Evolutionary conservation across 2,797 vertebrate species (phyloP), one percentile per base, ranked within the genome.

Genomic region (Astyanax mexicanus): DNA sequence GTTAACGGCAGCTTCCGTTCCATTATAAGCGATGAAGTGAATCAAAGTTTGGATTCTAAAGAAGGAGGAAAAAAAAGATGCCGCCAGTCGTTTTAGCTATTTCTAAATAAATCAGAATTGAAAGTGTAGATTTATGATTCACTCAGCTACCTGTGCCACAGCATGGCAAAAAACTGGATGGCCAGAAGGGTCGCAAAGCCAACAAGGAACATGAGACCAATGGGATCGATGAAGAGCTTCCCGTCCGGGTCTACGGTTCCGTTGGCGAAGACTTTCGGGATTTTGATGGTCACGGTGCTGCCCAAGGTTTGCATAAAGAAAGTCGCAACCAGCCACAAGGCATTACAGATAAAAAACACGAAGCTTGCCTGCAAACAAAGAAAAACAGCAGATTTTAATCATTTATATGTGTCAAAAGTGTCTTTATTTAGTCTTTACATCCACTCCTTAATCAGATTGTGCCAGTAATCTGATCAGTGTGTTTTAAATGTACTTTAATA

Each of bases 261-360:
- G 57, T 76, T 10, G 25, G 81, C 0, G 35, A 80, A 86, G 6
- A 32, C 0, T 76, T 94, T 93, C 0, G 93, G 91, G 72, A 93
- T 91, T 78, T 72, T 83, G 78, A 95, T 94, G 83, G 87, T 93
- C 79, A 95, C 60, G 0, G 92, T 85, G 42, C 0, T 85, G 77
- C 93, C 93, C 47, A 94, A 92, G 66, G 88, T 82, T 84, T 95
- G 93, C 58, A 95, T 88, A 83, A 95, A 91, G 84, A 94, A 94
- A 17, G 93, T 95, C 1, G 93, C 92, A n/a, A 94, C 93, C 37
- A 95, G 86, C 94, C 94, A 95, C 47, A 95, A 81, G 60, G 91
- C 66, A 23, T 95, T 95, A 71, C 93, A n/a, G 51, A 95, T 94
- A 83, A 94, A 95, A 80, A 93, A 95, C 51, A 94, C 82, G 83